These are phyloP conservation scores for Platycheirus albimanus DNA, from an alignment of 2,888 invertebrate species.

Conservation along the genomic window DNA sequence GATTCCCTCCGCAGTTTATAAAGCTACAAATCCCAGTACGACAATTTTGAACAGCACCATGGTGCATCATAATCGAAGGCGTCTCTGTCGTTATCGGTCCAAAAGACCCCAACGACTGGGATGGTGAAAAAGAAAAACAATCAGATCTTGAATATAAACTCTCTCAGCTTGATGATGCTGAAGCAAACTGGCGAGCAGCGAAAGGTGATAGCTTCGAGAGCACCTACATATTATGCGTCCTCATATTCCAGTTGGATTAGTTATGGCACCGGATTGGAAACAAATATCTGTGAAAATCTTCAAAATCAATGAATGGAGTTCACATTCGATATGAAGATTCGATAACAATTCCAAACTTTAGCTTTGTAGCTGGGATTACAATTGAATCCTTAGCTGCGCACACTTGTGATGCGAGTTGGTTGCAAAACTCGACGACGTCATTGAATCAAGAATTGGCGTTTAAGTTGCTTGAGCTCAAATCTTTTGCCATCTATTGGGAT, in stretches of 20 bases:
- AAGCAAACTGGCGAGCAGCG: slow-evolving; percentile 94
- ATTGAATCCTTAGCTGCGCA: slow-evolving; percentile 94
- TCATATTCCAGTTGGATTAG: slow-evolving; percentile 96
- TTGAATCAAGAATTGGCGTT: slow-evolving; percentile 87
- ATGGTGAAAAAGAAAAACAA: slow-evolving; percentile 92
- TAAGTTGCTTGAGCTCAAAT: slow-evolving; percentile 94
- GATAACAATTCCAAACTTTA: slow-evolving; percentile 86
- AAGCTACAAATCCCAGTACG: slow-evolving; percentile 96
- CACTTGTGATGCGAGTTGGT: slow-evolving; percentile 95
- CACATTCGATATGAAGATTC: slow-evolving; percentile 98
- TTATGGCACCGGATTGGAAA: slow-evolving; percentile 95
- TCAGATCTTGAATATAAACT: slow-evolving; percentile 93
- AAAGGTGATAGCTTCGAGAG: slow-evolving; percentile 83
- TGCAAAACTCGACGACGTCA: slow-evolving; percentile 87
- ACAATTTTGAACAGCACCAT: slow-evolving; percentile 96
- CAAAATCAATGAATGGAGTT: slow-evolving; percentile 97
- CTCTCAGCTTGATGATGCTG: slow-evolving; percentile 92
- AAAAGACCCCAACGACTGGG: slow-evolving; percentile 93
- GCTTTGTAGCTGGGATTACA: slow-evolving; percentile 94
- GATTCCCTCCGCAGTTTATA: slow-evolving; percentile 96
- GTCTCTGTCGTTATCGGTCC: slow-evolving; percentile 96
- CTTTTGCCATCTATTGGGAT: slow-evolving; percentile 96
- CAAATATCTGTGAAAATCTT: slow-evolving; percentile 97
- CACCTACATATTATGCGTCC: slow-evolving; percentile 90
- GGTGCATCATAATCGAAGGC: slow-evolving; percentile 97